phyloP scores from a whole-genome alignment of 2,888 invertebrate genomes.

The Dynastes tityus region DNA sequence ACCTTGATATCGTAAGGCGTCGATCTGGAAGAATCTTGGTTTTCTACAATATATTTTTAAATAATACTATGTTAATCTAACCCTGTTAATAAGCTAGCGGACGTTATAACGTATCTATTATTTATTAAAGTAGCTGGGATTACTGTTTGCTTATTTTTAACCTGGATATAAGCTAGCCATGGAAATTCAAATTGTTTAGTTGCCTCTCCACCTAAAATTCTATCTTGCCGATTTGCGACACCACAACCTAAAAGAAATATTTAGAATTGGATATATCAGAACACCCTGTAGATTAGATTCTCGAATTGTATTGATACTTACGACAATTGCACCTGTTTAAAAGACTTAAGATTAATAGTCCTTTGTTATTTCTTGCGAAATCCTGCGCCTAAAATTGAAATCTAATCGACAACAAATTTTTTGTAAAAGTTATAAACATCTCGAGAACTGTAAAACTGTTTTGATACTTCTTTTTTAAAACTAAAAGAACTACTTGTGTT shows the following conservation, averaged over 20 bases:
- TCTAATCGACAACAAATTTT: too few relatives aligned
- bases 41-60: too few relatives aligned
- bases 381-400: conserved; percentile 16
- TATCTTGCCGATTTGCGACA: conserved; percentile 69
- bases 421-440: too few relatives aligned
- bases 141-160: conserved; percentile 63
- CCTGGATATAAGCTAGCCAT: conserved; percentile 73
- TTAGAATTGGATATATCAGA: background rate
- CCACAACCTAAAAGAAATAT: conserved; percentile 69
- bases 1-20: conserved; percentile 72
- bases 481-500: too few relatives aligned
- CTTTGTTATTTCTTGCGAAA: conserved; percentile 39
- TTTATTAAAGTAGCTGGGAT: conserved; percentile 74
- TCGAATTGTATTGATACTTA: conserved; percentile 57
- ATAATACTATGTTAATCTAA: conserved; percentile 59
- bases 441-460: too few relatives aligned
- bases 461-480: too few relatives aligned
- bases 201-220: conserved; percentile 71
- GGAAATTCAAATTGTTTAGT: conserved; percentile 73
- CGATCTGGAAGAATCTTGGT: conserved; percentile 60
- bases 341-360: conserved; percentile 58
- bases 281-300: background rate
- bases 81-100: conserved; percentile 73
- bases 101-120: conserved; percentile 74
- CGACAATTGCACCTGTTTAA: conserved; percentile 64